Evolutionary conservation across 2,888 invertebrate genomes (phyloP), one percentile per base, ranked within the genome.

Genomic region (Orgyia antiqua): DNA sequence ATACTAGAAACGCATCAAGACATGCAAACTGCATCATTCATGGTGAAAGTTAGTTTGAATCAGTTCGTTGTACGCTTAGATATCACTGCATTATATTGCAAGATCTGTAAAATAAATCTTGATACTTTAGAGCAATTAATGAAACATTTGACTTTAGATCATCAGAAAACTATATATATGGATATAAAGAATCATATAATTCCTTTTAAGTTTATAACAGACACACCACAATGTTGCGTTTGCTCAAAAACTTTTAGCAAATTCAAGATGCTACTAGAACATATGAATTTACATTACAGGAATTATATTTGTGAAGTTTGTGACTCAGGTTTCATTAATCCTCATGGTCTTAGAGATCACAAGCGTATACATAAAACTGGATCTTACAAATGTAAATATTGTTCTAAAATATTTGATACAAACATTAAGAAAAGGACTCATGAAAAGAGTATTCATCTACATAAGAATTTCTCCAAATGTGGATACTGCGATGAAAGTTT

Each of bases 21-120:
- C 2, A 38, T 35, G 7, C 35, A 45, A 0, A 56, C 56, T 24
- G 46, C 46, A 5, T 41, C 38, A 4, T 71, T 65, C 17, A 60
- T 66, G 54, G 50, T 51, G 23, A 50, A 53, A 8, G 33, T 34
- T 3, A 33, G 44, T 10, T 34, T 64, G 19, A 34, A 43, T 2
- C 30, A 43, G n/a, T 67, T 55, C 21, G 44, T 59, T 8, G 59
- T 68, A 1, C 70, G 70, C 53, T 36, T 77, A 1, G 74, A 75
- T 17, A 64, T 74, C n/a, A 71, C 74, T 0, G 33, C 26, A 0
- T 36, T 76, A 0, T 29, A 27, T 6, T 50, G 50, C 19, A 31
- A 17, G 4, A 24, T 53, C 5, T 53, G 54, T 8, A 10, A 36
- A 2, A 15, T 10, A 13, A 21, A 24, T 6, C 12, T 45, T 4